Evolutionary conservation across 2,888 invertebrate species (phyloP).

Genomic region (Entomobrya proxima): DNA sequence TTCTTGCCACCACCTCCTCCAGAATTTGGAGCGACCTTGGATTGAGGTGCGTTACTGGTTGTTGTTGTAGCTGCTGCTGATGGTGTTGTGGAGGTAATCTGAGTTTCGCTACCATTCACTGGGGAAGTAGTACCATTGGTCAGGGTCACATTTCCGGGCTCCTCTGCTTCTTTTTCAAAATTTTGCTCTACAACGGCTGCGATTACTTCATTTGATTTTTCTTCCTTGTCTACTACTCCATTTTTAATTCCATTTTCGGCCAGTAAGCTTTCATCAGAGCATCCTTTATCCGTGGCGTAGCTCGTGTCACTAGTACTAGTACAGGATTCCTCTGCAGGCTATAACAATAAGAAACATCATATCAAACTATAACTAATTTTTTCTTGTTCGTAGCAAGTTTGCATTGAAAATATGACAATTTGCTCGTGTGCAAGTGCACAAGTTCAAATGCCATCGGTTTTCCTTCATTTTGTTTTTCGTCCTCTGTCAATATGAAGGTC

Average conservation of each 20-base stretch:
- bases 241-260: neutral
- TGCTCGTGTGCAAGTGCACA: no score
- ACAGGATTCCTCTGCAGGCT: slow-evolving; percentile 17
- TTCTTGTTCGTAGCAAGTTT: no score
- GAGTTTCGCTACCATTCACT: no score
- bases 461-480: no score
- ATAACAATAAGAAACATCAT: neutral
- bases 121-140: neutral
- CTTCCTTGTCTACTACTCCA: no score
- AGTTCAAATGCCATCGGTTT: no score
- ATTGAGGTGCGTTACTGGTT: no score
- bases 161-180: neutral
- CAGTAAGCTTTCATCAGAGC: neutral
- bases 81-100: neutral
- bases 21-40: neutral
- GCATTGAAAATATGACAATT: no score
- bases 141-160: neutral
- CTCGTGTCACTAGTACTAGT: neutral
- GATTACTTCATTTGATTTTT: neutral
- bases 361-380: no score
- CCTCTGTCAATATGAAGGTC: no score
- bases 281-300: neutral
- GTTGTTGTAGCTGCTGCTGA: neutral
- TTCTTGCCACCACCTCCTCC: neutral
- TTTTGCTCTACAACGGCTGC: neutral